These are phyloP conservation scores for Drosophila bipectinata DNA, from an alignment of 1,140 invertebrate species.

Conservation along the genomic window DNA sequence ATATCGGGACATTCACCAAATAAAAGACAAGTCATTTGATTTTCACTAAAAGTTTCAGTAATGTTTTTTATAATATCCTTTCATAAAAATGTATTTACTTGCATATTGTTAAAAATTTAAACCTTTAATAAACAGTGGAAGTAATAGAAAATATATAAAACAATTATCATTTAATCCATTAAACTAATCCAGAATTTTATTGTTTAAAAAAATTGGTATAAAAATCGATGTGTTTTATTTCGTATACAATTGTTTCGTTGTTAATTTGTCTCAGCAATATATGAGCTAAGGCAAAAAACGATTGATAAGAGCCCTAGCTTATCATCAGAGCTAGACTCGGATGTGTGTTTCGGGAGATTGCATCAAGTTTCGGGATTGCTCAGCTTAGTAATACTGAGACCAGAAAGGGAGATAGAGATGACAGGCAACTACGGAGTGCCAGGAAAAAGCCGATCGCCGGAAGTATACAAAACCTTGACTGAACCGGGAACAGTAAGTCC, in stretches of 20 bases:
- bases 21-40: neutral
- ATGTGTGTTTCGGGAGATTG: neutral
- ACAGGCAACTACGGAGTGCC: neutral
- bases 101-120: neutral
- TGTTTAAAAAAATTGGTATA: no score
- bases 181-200: no score
- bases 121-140: neutral
- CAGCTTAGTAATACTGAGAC: conserved; percentile 8
- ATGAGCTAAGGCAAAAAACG: neutral
- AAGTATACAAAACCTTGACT: conserved; percentile 21
- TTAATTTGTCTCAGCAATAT: neutral
- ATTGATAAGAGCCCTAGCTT: conserved; percentile 9
- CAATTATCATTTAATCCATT: no score
- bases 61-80: no score
- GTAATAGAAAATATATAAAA: no score
- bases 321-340: conserved; percentile 10
- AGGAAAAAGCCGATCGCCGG: conserved; percentile 9
- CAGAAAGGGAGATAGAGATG: conserved; percentile 5
- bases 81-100: neutral
- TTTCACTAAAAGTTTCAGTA: no score
- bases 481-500: neutral
- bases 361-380: neutral
- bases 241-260: no score
- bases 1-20: neutral
- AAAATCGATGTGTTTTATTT: no score